phyloP scores from a whole-genome alignment of 2,797 vertebrate species.

The Ctenochaetus hawaiiensis region DNA sequence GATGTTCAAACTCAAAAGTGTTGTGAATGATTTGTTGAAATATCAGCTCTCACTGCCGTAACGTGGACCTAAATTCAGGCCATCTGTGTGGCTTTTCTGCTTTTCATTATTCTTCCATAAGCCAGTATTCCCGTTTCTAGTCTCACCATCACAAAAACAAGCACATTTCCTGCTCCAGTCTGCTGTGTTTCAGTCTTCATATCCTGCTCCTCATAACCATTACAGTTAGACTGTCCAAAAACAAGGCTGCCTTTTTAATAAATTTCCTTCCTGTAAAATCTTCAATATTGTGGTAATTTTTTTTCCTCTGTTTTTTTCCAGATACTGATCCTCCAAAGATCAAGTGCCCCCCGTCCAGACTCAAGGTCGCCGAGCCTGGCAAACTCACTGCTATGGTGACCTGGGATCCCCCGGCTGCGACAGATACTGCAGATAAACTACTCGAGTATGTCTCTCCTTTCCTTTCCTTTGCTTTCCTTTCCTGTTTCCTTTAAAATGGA shows the following conservation, averaged over 20 bases:
- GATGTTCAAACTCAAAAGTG: background rate
- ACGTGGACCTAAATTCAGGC: slow-evolving; percentile 22
- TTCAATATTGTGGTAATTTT: background rate
- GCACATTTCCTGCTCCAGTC: slow-evolving; percentile 45
- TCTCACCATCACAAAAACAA: slow-evolving; percentile 47
- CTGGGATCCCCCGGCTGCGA: slow-evolving; percentile 92
- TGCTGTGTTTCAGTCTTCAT: background rate
- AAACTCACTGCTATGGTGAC: slow-evolving; percentile 90
- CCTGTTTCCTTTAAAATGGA: slow-evolving; percentile 8
- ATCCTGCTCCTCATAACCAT: background rate
- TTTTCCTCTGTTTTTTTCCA: slow-evolving; percentile 72
- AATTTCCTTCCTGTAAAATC: slow-evolving; percentile 27
- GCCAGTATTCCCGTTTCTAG: slow-evolving; percentile 7
- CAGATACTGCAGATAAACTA: slow-evolving; percentile 90
- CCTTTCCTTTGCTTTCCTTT: slow-evolving; percentile 10
- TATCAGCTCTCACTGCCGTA: background rate
- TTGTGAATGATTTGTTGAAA: background rate
- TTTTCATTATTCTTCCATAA: slow-evolving; percentile 34
- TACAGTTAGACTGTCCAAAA: background rate
- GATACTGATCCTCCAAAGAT: slow-evolving; percentile 96
- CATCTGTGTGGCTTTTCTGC: slow-evolving; percentile 34
- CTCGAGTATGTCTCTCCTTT: slow-evolving; percentile 85
- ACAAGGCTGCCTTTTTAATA: background rate
- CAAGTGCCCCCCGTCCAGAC: slow-evolving; percentile 91
- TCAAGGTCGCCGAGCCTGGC: slow-evolving; percentile 92